Evolutionary conservation across 2,113 vertebrate genomes (phyloP).

Genomic region (Sebastes schlegelii): DNA sequence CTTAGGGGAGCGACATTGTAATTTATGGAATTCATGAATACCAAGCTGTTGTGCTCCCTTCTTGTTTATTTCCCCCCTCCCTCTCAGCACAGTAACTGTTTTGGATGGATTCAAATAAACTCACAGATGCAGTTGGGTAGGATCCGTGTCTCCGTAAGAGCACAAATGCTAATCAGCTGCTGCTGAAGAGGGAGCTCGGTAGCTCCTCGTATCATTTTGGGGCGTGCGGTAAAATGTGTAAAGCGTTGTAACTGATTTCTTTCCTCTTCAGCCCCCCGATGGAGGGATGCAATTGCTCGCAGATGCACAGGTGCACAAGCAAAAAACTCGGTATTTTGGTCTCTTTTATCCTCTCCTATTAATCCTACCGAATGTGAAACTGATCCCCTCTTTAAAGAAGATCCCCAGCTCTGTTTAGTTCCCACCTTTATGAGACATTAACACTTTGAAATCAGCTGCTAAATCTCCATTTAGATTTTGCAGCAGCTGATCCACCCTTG

Average conservation of each 20-base stretch:
- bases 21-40: conserved; percentile 83
- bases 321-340: background rate
- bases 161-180: conserved; percentile 52
- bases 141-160: conserved; percentile 36
- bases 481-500: background rate
- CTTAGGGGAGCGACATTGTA: conserved; percentile 76
- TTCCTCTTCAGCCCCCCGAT: background rate
- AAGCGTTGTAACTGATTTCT: conserved; percentile 17
- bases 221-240: conserved; percentile 17
- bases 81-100: conserved; percentile 39
- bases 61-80: conserved; percentile 59
- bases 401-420: background rate
- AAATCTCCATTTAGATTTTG: conserved; percentile 13
- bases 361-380: background rate
- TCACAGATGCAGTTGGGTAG: conserved; percentile 36
- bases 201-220: conserved; percentile 9
- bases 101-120: conserved; percentile 65
- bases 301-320: conserved; percentile 1
- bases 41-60: conserved; percentile 66
- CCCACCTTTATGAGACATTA: conserved; percentile 2
- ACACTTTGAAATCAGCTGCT: conserved; percentile 5
- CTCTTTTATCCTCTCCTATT: conserved; percentile 17
- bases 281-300: background rate
- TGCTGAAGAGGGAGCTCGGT: conserved; percentile 7
- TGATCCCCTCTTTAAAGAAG: conserved; percentile 1